These are phyloP conservation scores for Syritta pipiens DNA, from an alignment of 2,888 invertebrate genomes.

Conservation along the genomic window DNA sequence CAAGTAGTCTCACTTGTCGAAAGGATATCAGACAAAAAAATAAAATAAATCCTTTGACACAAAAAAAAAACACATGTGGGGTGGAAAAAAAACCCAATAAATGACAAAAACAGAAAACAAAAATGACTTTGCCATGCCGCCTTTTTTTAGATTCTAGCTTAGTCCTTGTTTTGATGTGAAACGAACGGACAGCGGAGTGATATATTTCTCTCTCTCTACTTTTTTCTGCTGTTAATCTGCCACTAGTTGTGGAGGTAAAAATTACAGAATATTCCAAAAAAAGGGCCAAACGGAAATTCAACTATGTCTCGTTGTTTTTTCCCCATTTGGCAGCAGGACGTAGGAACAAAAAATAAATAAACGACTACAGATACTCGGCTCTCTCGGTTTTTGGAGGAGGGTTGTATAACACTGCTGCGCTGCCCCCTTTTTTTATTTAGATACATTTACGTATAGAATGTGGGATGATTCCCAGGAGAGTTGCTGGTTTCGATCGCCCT, in stretches of 20 bases:
- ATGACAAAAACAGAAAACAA: constrained; percentile 25
- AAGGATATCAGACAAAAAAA: constrained; percentile 15
- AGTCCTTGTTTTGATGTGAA: constrained; percentile 23
- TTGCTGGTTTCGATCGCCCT: constrained; percentile 35
- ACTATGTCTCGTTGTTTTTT: constrained; percentile 14
- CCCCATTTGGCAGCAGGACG: constrained; percentile 15
- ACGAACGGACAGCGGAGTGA: constrained; percentile 9
- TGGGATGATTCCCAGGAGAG: constrained; percentile 49
- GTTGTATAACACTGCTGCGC: constrained; percentile 12
- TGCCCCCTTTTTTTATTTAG: constrained; percentile 28
- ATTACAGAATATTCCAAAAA: constrained; percentile 34
- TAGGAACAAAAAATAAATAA: constrained; percentile 8
- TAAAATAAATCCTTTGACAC: constrained; percentile 33
- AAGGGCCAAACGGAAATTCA: neutral
- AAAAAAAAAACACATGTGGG: constrained; percentile 7
- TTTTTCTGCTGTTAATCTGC: constrained; percentile 30
- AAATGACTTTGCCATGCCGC: constrained; percentile 13
- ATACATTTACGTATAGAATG: constrained; percentile 27
- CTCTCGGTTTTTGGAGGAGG: constrained; percentile 33
- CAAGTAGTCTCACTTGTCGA: constrained; percentile 25
- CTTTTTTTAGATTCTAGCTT: constrained; percentile 11
- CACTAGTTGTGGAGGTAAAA: constrained; percentile 47
- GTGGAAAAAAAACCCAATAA: constrained; percentile 16
- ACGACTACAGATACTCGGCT: constrained; percentile 20
- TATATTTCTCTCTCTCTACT: constrained; percentile 7